These are phyloP conservation scores for Hypotaenidia okinawae DNA, from an alignment of 2,797 vertebrate genomes.

Conservation along the genomic window DNA sequence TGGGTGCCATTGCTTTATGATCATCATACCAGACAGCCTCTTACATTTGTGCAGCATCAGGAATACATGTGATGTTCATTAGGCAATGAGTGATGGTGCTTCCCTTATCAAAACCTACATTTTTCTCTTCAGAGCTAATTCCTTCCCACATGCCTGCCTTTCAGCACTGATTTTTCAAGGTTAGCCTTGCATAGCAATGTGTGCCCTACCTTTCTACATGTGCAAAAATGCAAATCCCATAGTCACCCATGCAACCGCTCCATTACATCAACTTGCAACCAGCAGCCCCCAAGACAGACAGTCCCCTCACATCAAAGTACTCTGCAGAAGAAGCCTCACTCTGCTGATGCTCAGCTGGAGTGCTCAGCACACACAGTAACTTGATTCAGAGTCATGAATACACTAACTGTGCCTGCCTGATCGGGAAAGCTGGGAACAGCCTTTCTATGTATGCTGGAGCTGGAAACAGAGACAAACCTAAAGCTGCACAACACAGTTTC, in stretches of 20 bases:
- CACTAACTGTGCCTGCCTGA: not conserved
- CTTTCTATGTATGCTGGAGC: not conserved
- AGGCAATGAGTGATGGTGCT: not conserved
- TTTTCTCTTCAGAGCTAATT: not conserved
- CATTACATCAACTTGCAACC: not conserved
- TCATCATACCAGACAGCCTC: not conserved
- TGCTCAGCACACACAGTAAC: not conserved
- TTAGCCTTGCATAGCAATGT: not conserved
- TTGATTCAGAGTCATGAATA: not conserved
- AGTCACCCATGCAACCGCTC: not conserved
- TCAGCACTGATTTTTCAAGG: not conserved
- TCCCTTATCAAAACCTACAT: not conserved
- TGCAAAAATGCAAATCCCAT: not conserved
- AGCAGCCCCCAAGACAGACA: not conserved
- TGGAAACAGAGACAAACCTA: not conserved
- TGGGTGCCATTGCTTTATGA: accelerated
- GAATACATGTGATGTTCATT: not conserved
- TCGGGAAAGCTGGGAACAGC: not conserved
- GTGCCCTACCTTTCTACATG: not conserved
- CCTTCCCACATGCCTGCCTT: not conserved
- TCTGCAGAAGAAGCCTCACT: not conserved
- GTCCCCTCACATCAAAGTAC: not conserved
- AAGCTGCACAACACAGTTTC: not conserved
- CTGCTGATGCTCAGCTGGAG: not conserved
- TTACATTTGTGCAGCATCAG: accelerated